A percentile compares a stretch with the other conserved stretches of the same genome.
Evolutionary conservation across 2,113 vertebrate species (phyloP).

Genomic region (Columba livia): DNA sequence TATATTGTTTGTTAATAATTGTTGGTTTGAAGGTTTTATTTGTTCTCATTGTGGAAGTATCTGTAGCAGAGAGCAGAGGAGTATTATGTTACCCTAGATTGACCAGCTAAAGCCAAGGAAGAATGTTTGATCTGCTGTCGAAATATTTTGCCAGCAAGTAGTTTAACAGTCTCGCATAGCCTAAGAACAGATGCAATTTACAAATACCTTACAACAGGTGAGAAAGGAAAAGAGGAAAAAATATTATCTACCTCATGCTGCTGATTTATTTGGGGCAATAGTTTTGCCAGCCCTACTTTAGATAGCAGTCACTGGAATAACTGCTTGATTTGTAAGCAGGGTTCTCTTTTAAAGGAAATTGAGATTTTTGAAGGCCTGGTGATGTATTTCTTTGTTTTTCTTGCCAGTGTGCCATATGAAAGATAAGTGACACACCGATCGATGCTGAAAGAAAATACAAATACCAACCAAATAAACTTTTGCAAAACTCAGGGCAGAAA

Average conservation of each 20-base stretch:
- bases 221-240: background rate
- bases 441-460: background rate
- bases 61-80: background rate
- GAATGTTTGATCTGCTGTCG: background rate
- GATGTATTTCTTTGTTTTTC: background rate
- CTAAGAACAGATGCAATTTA: background rate
- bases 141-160: background rate
- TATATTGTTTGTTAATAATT: accelerated
- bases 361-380: background rate
- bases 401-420: background rate
- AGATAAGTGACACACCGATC: background rate
- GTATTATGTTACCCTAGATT: background rate
- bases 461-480: background rate
- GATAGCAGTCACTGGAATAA: background rate
- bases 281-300: background rate
- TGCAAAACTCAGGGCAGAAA: background rate
- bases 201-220: background rate
- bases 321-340: background rate
- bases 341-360: background rate
- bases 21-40: background rate
- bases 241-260: background rate
- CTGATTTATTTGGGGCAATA: background rate
- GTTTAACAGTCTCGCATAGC: background rate
- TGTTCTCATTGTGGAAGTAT: background rate
- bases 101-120: background rate